These are phyloP conservation scores for Amphiprion percula DNA, from an alignment of 2,113 vertebrate species.

Conservation along the genomic window DNA sequence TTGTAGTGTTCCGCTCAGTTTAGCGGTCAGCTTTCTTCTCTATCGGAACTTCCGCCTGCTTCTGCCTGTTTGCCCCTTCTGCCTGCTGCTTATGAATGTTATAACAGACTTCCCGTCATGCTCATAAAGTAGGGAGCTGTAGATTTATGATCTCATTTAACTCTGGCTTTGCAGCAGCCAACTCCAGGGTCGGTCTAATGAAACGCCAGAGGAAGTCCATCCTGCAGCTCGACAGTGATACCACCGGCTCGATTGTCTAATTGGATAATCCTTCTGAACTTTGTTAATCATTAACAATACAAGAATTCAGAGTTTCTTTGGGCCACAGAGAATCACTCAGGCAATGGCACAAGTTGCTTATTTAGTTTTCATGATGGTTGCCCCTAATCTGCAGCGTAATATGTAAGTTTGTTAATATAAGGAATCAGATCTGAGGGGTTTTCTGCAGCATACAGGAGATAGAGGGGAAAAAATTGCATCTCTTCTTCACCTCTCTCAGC, in stretches of 20 bases:
- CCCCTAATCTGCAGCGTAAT: not conserved
- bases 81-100: slow-evolving; percentile 78
- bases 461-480: slow-evolving; percentile 4
- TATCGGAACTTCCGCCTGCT: slow-evolving; percentile 25
- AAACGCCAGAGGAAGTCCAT: slow-evolving; percentile 76
- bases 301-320: slow-evolving; percentile 6
- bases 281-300: slow-evolving; percentile 48
- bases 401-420: not conserved
- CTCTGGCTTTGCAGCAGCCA: slow-evolving; percentile 65
- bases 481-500: slow-evolving; percentile 62
- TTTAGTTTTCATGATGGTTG: not conserved
- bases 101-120: slow-evolving; percentile 84
- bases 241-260: slow-evolving; percentile 62
- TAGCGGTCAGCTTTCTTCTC: slow-evolving; percentile 37
- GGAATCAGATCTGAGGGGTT: not conserved
- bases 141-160: slow-evolving; percentile 86
- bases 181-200: slow-evolving; percentile 76
- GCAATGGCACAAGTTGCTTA: slow-evolving; percentile 3
- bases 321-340: not conserved
- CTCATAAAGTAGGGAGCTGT: slow-evolving; percentile 76
- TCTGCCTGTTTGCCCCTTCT: slow-evolving; percentile 51
- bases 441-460: not conserved
- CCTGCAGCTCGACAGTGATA: slow-evolving; percentile 56
- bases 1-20: slow-evolving; percentile 30
- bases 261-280: slow-evolving; percentile 75